phyloP scores from a whole-genome alignment of 2,113 vertebrate genomes.

The Siphamia tubifer region DNA sequence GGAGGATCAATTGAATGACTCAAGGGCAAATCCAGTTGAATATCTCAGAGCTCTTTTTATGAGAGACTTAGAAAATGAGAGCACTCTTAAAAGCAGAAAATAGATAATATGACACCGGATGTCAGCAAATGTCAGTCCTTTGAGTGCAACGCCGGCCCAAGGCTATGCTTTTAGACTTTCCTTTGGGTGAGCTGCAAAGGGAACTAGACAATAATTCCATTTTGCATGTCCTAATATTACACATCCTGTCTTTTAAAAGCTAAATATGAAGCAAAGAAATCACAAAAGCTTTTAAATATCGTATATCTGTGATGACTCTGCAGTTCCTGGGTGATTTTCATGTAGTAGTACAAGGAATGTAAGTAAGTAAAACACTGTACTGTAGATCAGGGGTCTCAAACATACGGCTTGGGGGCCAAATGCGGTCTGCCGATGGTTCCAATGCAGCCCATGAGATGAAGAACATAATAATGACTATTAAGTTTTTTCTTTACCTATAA shows the following conservation, averaged over 20 bases:
- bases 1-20: slow-evolving; percentile 38
- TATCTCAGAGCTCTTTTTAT: background rate
- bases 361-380: background rate
- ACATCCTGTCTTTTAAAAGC: slow-evolving; percentile 9
- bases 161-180: slow-evolving; percentile 21
- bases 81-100: slow-evolving; percentile 26
- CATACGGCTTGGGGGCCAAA: too few species aligned
- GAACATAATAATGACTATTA: too few species aligned
- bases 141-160: slow-evolving; percentile 20
- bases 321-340: background rate
- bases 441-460: too few species aligned
- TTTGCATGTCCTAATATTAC: slow-evolving; percentile 16
- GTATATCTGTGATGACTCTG: background rate
- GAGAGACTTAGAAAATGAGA: slow-evolving; percentile 3
- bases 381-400: too few species aligned
- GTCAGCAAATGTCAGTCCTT: slow-evolving; percentile 28
- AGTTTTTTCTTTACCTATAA: too few species aligned
- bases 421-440: too few species aligned
- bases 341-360: background rate
- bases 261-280: slow-evolving; percentile 15
- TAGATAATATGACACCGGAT: slow-evolving; percentile 5
- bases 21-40: slow-evolving; percentile 17
- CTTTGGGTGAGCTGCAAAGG: slow-evolving; percentile 11
- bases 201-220: slow-evolving; percentile 15
- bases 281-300: slow-evolving; percentile 8